Conservation (phyloP, 2,888 invertebrate genomes). For the Hydriomena furcata region DNA sequence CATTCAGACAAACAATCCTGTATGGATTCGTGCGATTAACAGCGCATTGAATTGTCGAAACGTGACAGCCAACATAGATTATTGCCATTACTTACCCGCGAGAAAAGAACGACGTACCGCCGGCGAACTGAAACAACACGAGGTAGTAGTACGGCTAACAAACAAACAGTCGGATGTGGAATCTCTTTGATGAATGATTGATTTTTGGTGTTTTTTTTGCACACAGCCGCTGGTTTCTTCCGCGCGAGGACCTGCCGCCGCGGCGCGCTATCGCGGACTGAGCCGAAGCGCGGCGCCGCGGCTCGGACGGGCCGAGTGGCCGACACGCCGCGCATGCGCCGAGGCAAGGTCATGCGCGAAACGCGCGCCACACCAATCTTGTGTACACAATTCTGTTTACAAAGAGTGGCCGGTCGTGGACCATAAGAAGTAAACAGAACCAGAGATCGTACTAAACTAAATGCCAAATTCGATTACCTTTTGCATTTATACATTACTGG, state of each 20-base stretch:
- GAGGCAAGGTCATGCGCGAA: conserved; percentile 68
- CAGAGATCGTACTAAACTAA: too few relatives aligned
- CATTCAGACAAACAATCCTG: conserved; percentile 60
- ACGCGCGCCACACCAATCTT: conserved; percentile 41
- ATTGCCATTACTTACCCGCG: conserved; percentile 56
- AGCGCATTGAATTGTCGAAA: conserved; percentile 67
- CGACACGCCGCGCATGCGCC: conserved; percentile 62
- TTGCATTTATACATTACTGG: too few relatives aligned
- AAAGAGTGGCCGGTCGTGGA: background rate
- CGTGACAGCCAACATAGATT: conserved; percentile 65
- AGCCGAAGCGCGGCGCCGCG: conserved; percentile 53
- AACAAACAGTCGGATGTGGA: conserved; percentile 2
- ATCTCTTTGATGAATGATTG: conserved; percentile 36
- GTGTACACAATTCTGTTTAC: conserved; percentile 39
- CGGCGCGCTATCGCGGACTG: conserved; percentile 65
- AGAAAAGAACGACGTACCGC: conserved; percentile 13
- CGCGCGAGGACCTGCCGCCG: conserved; percentile 38
- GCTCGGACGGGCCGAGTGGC: conserved; percentile 31
- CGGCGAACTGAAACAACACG: conserved; percentile 18
- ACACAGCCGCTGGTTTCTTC: conserved; percentile 36
- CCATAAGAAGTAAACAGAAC: background rate
- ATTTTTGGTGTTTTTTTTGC: conserved; percentile 35
- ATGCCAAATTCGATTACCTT: too few relatives aligned
- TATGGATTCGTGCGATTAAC: conserved; percentile 61
- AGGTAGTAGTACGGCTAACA: background rate